These are phyloP conservation scores for Lymantria monacha DNA, from an alignment of 2,888 invertebrate species.

Conservation along the genomic window DNA sequence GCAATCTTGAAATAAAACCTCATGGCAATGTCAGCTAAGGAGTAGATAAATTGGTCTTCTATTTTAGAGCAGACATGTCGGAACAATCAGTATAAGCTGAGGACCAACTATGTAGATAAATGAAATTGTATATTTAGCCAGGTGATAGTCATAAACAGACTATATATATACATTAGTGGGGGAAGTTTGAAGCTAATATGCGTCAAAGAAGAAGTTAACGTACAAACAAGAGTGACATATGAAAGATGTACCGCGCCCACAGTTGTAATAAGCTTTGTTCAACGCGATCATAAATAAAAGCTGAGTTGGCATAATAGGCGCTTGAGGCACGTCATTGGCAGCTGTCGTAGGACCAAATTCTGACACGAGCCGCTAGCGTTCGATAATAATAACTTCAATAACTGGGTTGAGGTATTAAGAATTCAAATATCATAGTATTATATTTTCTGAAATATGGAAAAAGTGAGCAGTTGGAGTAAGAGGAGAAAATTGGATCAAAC, in stretches of 20 bases:
- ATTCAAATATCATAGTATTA: too few species aligned
- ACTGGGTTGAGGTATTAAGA: background rate
- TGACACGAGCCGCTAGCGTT: conserved; percentile 46
- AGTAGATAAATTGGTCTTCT: too few species aligned
- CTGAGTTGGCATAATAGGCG: conserved; percentile 61
- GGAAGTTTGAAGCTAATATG: conserved; percentile 46
- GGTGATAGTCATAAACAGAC: background rate
- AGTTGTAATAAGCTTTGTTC: conserved; percentile 72
- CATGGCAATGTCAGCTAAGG: too few species aligned
- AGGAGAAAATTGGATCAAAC: too few species aligned
- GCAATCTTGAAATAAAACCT: too few species aligned
- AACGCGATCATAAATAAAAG: conserved; percentile 76
- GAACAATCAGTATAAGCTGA: too few species aligned
- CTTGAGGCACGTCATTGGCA: conserved; percentile 66
- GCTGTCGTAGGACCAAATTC: conserved; percentile 60
- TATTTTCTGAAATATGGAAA: too few species aligned
- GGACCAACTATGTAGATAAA: too few species aligned
- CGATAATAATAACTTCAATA: conserved; percentile 54
- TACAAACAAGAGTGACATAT: conserved; percentile 59
- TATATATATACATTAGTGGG: background rate
- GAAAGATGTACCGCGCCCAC: conserved; percentile 62
- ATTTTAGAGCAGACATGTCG: too few species aligned
- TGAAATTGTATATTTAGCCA: too few species aligned
- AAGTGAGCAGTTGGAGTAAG: too few species aligned
- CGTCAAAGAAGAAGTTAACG: conserved; percentile 50